Percentiles rank a stretch among this genome's conserved stretches.
phyloP scores from a whole-genome alignment of 1,140 invertebrate species.

The Dysdera silvatica region DNA sequence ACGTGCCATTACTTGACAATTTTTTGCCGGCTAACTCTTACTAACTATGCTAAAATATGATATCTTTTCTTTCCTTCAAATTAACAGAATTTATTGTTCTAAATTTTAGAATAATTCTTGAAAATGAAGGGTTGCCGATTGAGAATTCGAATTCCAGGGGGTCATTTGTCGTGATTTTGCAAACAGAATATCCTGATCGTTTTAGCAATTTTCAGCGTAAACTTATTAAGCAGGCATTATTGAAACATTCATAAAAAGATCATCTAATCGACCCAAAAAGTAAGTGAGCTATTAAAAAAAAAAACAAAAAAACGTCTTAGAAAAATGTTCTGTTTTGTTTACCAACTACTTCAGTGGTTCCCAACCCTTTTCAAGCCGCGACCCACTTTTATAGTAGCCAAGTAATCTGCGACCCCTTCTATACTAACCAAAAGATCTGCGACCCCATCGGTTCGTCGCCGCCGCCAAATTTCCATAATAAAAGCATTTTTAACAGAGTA shows the following conservation, averaged over 20 bases:
- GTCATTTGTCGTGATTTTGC: conserved; percentile 10
- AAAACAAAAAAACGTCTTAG: too few species aligned
- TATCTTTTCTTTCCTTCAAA: not conserved
- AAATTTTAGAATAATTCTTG: conserved; percentile 1
- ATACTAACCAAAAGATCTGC: too few species aligned
- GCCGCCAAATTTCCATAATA: too few species aligned
- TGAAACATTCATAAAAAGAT: not conserved
- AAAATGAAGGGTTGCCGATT: conserved; percentile 19
- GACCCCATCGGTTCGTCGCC: too few species aligned
- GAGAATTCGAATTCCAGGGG: conserved; percentile 8
- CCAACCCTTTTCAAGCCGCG: too few species aligned
- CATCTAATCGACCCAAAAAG: too few species aligned
- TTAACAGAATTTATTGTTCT: not conserved
- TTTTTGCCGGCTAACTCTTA: not conserved
- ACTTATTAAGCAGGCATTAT: conserved; percentile 8
- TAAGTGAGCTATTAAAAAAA: too few species aligned
- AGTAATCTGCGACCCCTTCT: too few species aligned
- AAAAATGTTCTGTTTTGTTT: too few species aligned
- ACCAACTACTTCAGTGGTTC: too few species aligned
- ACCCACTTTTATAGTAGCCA: too few species aligned
- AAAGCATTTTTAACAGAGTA: too few species aligned
- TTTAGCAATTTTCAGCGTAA: not conserved
- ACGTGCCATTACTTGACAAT: not conserved
- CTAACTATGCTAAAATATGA: not conserved
- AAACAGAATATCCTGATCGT: conserved; percentile 1